Base-by-base conservation (phyloP, 1,140 invertebrate genomes). In the Lordiphosa clarofinis region DNA sequence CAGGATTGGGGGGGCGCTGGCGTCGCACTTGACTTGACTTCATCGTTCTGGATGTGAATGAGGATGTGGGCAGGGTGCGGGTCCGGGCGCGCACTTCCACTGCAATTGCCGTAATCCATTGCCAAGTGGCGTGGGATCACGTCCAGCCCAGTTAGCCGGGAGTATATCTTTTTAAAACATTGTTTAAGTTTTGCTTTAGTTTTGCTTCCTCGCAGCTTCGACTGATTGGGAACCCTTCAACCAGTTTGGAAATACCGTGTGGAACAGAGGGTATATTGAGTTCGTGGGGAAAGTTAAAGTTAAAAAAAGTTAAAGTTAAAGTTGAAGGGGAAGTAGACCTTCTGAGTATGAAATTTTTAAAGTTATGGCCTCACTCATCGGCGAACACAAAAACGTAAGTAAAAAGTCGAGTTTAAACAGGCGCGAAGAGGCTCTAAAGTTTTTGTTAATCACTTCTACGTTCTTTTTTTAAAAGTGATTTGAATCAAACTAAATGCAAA, bases 151-250 rank as follows among this genome's bases (percentile, higher is more conserved):
- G 60, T 61, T 67, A 56, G 60, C 67, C 65, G 62, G 54, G 68
- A 76, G 78, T 73, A 84, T 84, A 78, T 82, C 68, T 78, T 82
- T 82, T 82, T 78, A 78, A 84, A 82, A 84, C 78, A 82, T 84
- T 84, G 78, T 82, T 82, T 73, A 82, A 78, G 73, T 82, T 82
- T 82, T 68, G 71, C 62, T 59, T 57, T 57, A 71, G 53, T 62
- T 67, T 48, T 15, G 24, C 50, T 13, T 11, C 6, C 8, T 28
- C 12, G 35, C 36, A 44, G 33, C 40, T 53, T 57, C 66, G 57
- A 58, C 61, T 76, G 68, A 82, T 56, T 59, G 65, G 37, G 61
- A 66, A 71, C 63, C 57, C 13, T 56, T 55, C 57, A 21, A 13
- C 37, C n/a, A n/a, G n/a, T n/a, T n/a, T 44, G 40, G 37, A 38